Evolutionary conservation across 1,140 invertebrate species (phyloP).

Genomic region (Acromyrmex heyeri): DNA sequence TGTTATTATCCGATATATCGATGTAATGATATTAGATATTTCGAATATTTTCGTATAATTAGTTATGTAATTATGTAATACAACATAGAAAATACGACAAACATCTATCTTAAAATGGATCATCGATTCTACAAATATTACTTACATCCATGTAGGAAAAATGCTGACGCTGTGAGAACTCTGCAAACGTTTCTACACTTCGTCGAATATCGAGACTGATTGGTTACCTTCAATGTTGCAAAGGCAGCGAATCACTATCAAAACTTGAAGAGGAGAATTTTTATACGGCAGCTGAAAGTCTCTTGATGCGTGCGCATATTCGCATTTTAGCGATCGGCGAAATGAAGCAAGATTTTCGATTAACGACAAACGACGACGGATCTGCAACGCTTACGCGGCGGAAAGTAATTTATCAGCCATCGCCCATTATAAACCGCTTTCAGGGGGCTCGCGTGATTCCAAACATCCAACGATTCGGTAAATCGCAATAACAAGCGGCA

Average conservation of each 20-base stretch:
- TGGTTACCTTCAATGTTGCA: constrained; percentile 38
- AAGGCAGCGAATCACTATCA: constrained; percentile 51
- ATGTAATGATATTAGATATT: neutral
- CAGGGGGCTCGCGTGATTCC: constrained; percentile 37
- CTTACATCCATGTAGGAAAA: constrained; percentile 1
- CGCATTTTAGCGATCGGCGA: neutral
- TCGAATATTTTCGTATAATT: neutral
- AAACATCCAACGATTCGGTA: constrained; percentile 57
- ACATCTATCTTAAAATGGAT: constrained; percentile 6
- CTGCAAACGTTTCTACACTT: constrained; percentile 24
- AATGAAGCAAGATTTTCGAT: constrained; percentile 57
- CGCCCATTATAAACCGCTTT: constrained; percentile 59
- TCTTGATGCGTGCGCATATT: neutral
- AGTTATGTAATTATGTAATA: neutral
- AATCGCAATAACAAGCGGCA: constrained; percentile 68
- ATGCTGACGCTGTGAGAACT: constrained; percentile 38
- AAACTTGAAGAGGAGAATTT: constrained; percentile 37
- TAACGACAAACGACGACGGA: constrained; percentile 57
- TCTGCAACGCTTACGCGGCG: constrained; percentile 48
- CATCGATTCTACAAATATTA: constrained; percentile 43
- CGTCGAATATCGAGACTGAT: constrained; percentile 49
- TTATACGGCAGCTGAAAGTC: constrained; percentile 28
- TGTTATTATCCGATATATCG: neutral
- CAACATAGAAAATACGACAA: neutral
- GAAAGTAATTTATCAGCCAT: constrained; percentile 57